Conservation (phyloP, 2,797 vertebrate genomes). For the Pipistrellus pipistrellus region DNA sequence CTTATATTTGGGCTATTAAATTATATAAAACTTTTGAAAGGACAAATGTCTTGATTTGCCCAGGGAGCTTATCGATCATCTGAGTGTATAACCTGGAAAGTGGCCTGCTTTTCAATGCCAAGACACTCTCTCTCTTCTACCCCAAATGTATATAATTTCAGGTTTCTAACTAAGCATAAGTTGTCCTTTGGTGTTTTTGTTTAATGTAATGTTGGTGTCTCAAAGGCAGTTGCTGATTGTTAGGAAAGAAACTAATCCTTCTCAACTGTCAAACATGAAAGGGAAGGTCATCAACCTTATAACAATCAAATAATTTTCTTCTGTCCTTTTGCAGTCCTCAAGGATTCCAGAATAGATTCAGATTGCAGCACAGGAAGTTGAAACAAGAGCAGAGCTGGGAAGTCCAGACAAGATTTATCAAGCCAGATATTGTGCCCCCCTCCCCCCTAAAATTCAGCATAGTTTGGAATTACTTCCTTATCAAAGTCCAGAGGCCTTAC, state of each 20-base stretch:
- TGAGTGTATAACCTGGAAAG: slow-evolving; percentile 38
- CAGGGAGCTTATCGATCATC: slow-evolving; percentile 12
- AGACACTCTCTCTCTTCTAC: background rate
- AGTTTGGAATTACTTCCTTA: slow-evolving; percentile 67
- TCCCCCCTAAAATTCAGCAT: slow-evolving; percentile 35
- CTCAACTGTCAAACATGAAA: slow-evolving; percentile 32
- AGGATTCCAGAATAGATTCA: slow-evolving; percentile 68
- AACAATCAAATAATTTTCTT: slow-evolving; percentile 73
- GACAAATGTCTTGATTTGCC: slow-evolving; percentile 31
- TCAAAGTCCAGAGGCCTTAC: slow-evolving; percentile 51
- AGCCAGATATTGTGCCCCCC: slow-evolving; percentile 68
- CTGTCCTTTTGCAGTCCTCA: slow-evolving; percentile 59
- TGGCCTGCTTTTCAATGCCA: background rate
- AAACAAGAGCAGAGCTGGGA: slow-evolving; percentile 67
- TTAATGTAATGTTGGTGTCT: slow-evolving; percentile 55
- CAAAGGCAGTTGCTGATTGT: slow-evolving; percentile 55
- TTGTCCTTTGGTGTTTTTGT: background rate
- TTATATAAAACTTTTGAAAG: slow-evolving; percentile 48
- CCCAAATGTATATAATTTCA: slow-evolving; percentile 46
- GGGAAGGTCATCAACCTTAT: slow-evolving; percentile 59
- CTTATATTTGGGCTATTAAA: background rate
- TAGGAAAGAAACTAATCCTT: slow-evolving; percentile 70
- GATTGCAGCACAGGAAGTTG: slow-evolving; percentile 75
- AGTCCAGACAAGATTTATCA: slow-evolving; percentile 76
- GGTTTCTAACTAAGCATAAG: slow-evolving; percentile 47